Percentiles rank a stretch among this genome's conserved stretches.
Conservation (phyloP, 2,888 invertebrate species). For the Teleogryllus oceanicus region DNA sequence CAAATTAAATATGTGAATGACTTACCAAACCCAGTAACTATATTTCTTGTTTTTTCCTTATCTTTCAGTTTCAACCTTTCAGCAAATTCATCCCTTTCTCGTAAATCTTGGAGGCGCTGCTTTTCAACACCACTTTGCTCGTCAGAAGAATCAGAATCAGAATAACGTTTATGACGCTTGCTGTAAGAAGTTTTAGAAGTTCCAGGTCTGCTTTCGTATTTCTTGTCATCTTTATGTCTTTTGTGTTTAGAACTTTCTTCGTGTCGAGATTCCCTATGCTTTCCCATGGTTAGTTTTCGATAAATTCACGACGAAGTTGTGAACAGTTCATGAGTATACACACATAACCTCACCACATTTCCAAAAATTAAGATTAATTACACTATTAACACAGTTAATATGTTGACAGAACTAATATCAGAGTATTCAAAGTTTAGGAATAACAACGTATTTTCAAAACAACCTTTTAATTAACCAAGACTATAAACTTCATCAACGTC, state of each 20-base stretch:
- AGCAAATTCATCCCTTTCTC: constrained; percentile 92
- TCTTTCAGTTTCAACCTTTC: constrained; percentile 83
- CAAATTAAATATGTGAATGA: no score
- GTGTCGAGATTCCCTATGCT: background rate
- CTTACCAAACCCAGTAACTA: constrained; percentile 46
- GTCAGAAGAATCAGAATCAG: constrained; percentile 62
- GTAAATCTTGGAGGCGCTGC: constrained; percentile 74
- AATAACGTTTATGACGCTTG: constrained; percentile 37
- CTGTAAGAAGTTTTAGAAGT: background rate
- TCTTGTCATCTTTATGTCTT: background rate
- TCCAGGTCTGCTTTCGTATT: background rate
- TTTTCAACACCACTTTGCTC: constrained; percentile 58
- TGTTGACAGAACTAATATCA: no score
- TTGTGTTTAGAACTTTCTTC: background rate
- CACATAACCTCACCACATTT: no score
- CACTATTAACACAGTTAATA: no score
- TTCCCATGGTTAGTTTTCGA: background rate
- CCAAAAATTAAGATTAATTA: no score
- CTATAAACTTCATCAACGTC: no score
- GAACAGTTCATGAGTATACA: no score
- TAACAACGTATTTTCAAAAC: no score
- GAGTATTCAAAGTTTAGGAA: no score
- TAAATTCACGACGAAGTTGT: no score
- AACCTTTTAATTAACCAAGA: no score
- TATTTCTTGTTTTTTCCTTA: constrained; percentile 80